Percentiles rank a stretch among this genome's conserved stretches.
Evolutionary conservation across 2,113 vertebrate genomes (phyloP).

Genomic region (Hemiscyllium ocellatum): DNA sequence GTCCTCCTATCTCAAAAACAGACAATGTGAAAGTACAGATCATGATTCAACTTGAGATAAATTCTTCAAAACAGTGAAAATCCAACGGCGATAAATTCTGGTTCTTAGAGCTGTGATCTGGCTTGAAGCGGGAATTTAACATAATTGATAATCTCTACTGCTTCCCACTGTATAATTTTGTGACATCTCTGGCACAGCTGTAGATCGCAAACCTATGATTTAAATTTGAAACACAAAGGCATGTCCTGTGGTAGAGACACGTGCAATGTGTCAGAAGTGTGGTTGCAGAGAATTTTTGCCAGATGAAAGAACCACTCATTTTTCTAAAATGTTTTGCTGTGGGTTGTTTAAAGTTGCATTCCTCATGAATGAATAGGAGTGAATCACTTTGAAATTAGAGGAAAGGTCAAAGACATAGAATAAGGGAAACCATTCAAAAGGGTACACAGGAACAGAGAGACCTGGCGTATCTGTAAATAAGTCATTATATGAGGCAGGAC

Average conservation of each 20-base stretch:
- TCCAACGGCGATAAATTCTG: neutral
- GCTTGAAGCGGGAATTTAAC: neutral
- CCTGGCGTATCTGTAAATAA: too few relatives aligned
- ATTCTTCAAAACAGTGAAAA: neutral
- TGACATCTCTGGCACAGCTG: slow-evolving; percentile 12
- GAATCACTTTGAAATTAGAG: slow-evolving; percentile 65
- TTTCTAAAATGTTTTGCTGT: slow-evolving; percentile 64
- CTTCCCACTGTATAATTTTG: neutral
- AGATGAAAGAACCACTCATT: slow-evolving; percentile 63
- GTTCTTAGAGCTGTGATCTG: neutral
- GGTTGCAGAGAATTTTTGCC: slow-evolving; percentile 55
- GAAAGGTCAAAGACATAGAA: slow-evolving; percentile 57
- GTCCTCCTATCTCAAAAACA: neutral
- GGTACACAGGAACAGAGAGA: too few relatives aligned
- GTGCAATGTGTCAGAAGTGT: slow-evolving; percentile 59
- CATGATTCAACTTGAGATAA: neutral
- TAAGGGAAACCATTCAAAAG: too few relatives aligned
- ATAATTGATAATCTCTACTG: neutral
- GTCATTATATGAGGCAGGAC: too few relatives aligned
- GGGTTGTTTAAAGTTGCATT: slow-evolving; percentile 66
- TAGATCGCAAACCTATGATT: slow-evolving; percentile 56
- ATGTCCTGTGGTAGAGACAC: slow-evolving; percentile 60
- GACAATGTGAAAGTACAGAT: neutral
- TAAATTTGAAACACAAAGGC: slow-evolving; percentile 56
- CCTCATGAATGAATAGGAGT: slow-evolving; percentile 60